phyloP scores from a whole-genome alignment of 1,140 invertebrate genomes.

The Gonatopus flavifemur region DNA sequence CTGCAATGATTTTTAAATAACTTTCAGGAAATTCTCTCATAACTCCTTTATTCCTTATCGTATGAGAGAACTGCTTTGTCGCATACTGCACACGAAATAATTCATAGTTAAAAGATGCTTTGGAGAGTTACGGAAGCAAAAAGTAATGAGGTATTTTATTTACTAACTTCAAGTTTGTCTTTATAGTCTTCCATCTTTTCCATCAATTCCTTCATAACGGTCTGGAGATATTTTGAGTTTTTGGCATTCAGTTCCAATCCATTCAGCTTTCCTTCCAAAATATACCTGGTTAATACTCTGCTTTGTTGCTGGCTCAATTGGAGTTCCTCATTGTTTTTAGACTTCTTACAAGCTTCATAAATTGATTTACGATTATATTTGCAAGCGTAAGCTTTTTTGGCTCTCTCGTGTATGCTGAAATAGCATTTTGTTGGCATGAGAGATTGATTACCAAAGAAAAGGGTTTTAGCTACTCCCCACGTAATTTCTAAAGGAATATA shows the following conservation, averaged over 20 bases:
- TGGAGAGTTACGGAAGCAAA: constrained; percentile 11
- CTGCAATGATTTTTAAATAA: constrained; percentile 68
- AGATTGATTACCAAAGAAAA: constrained; percentile 80
- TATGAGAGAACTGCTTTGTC: constrained; percentile 67
- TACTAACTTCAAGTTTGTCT: constrained; percentile 62
- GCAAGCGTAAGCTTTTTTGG: constrained; percentile 63
- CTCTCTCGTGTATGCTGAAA: constrained; percentile 72
- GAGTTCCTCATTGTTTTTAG: constrained; percentile 57
- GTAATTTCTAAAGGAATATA: constrained; percentile 74
- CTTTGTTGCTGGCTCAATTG: constrained; percentile 69
- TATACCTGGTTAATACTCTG: constrained; percentile 74
- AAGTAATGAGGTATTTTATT: background rate
- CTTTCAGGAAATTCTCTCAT: constrained; percentile 75
- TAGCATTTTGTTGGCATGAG: constrained; percentile 78
- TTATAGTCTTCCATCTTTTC: constrained; percentile 62
- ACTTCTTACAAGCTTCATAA: constrained; percentile 69
- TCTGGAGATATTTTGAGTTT: constrained; percentile 47
- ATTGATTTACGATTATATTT: constrained; percentile 71
- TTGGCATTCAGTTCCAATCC: constrained; percentile 65
- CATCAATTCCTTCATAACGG: constrained; percentile 41
- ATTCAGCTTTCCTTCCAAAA: constrained; percentile 79
- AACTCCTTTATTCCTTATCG: constrained; percentile 66
- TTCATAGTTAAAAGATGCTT: background rate
- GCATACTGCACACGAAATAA: constrained; percentile 48
- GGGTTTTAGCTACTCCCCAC: constrained; percentile 83